These are phyloP conservation scores for Otis tarda DNA, from an alignment of 2,113 vertebrate genomes.

Conservation along the genomic window DNA sequence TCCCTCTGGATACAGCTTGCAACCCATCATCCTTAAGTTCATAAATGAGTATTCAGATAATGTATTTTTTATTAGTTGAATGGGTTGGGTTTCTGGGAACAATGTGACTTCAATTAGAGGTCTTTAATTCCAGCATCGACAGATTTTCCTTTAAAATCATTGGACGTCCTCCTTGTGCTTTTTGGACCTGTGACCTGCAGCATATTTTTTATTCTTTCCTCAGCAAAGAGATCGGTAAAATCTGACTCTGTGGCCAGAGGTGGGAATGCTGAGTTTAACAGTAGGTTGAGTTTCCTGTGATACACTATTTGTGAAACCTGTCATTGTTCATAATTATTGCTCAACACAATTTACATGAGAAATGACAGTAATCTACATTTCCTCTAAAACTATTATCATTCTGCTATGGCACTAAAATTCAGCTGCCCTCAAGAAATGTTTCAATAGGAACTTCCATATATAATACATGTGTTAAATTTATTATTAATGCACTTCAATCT, in stretches of 20 bases:
- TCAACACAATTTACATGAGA: slow-evolving; percentile 38
- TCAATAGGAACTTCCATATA: slow-evolving; percentile 40
- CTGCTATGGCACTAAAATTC: slow-evolving; percentile 32
- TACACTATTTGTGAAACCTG: neutral
- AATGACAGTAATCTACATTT: slow-evolving; percentile 50
- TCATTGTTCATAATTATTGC: slow-evolving; percentile 26
- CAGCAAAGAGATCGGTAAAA: neutral
- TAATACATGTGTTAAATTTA: slow-evolving; percentile 62
- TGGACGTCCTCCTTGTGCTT: neutral
- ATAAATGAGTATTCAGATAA: neutral
- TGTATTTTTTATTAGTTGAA: neutral
- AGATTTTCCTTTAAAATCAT: neutral
- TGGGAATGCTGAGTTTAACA: neutral
- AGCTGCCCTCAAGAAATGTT: slow-evolving; percentile 43
- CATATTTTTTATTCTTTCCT: neutral
- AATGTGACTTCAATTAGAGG: neutral
- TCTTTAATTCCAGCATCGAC: neutral
- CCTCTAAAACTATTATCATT: slow-evolving; percentile 35
- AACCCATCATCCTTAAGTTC: neutral
- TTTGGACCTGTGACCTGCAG: neutral
- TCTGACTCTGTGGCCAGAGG: neutral
- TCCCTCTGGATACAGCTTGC: neutral
- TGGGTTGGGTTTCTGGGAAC: neutral
- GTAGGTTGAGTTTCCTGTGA: neutral
- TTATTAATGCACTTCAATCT: slow-evolving; percentile 61